Conservation (phyloP, 2,113 vertebrate genomes). For the Entosphenus tridentatus region DNA sequence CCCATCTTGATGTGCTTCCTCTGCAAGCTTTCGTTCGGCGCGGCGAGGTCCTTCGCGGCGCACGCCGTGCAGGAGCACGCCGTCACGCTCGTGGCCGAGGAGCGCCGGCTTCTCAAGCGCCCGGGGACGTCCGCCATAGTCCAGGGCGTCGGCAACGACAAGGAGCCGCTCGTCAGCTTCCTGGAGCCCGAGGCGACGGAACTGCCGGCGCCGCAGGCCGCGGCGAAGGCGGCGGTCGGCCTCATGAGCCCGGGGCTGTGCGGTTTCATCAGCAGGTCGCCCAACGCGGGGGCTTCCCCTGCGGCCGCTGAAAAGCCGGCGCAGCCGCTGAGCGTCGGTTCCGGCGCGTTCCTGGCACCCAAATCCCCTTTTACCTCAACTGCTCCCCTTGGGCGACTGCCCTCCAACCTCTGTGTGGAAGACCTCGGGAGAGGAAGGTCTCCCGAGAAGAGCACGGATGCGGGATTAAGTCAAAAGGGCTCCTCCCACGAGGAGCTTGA, state of each 20-base stretch:
- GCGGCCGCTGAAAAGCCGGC: too few relatives aligned
- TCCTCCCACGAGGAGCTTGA: too few relatives aligned
- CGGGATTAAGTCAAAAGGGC: too few relatives aligned
- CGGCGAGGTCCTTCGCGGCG: constrained; percentile 82
- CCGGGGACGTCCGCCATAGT: constrained; percentile 97
- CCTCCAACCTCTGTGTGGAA: not conserved
- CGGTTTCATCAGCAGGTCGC: too few relatives aligned
- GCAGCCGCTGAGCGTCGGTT: too few relatives aligned
- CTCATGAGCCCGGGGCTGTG: too few relatives aligned
- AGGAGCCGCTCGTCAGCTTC: constrained; percentile 98
- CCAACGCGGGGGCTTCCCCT: too few relatives aligned
- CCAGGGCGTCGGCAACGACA: constrained; percentile 98
- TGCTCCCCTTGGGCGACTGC: not conserved
- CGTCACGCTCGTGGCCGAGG: constrained; percentile 89
- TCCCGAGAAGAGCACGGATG: too few relatives aligned
- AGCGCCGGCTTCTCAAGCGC: constrained; percentile 83
- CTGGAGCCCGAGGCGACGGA: constrained; percentile 51
- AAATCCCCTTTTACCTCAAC: constrained; percentile 5
- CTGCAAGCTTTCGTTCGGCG: constrained; percentile 97
- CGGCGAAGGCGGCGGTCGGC: too few relatives aligned
- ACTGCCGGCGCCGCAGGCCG: not conserved
- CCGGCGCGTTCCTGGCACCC: not conserved
- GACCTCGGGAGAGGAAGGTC: too few relatives aligned
- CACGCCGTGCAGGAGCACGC: constrained; percentile 94
- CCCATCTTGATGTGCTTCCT: constrained; percentile 99